A percentile compares a stretch with the other conserved stretches of the same genome.
Evolutionary conservation across 2,113 vertebrate genomes (phyloP).

Genomic region (Phasianus colchicus): DNA sequence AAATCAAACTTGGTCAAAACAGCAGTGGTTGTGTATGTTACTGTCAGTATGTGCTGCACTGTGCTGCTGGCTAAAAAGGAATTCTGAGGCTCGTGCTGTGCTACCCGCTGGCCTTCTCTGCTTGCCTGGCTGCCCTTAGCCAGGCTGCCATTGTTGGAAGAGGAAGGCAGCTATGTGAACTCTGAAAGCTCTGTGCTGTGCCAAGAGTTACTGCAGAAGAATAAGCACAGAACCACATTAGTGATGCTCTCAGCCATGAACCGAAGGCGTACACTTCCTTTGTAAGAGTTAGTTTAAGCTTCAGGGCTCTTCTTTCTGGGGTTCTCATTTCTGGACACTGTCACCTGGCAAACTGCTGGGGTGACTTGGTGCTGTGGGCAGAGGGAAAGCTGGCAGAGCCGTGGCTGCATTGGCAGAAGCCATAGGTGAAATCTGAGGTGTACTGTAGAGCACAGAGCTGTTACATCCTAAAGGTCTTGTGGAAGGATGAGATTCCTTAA

Average conservation of each 20-base stretch:
- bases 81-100: not conserved
- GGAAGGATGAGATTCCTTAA: not conserved
- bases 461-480: not conserved
- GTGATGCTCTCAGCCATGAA: not conserved
- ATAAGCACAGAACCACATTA: not conserved
- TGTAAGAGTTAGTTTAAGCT: not conserved
- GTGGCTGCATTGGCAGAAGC: not conserved
- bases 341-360: not conserved
- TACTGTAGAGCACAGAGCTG: not conserved
- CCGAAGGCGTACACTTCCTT: not conserved
- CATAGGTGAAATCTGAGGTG: not conserved
- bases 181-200: not conserved
- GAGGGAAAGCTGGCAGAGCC: not conserved
- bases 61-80: not conserved
- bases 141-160: not conserved
- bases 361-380: fast-evolving
- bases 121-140: not conserved
- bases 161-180: not conserved
- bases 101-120: not conserved
- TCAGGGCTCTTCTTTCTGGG: not conserved
- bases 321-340: not conserved
- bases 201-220: not conserved
- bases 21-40: not conserved
- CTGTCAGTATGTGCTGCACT: not conserved
- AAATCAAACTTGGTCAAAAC: not conserved